These are phyloP conservation scores for Neoseiulus cucumeris DNA, from an alignment of 1,140 invertebrate species.

Conservation along the genomic window DNA sequence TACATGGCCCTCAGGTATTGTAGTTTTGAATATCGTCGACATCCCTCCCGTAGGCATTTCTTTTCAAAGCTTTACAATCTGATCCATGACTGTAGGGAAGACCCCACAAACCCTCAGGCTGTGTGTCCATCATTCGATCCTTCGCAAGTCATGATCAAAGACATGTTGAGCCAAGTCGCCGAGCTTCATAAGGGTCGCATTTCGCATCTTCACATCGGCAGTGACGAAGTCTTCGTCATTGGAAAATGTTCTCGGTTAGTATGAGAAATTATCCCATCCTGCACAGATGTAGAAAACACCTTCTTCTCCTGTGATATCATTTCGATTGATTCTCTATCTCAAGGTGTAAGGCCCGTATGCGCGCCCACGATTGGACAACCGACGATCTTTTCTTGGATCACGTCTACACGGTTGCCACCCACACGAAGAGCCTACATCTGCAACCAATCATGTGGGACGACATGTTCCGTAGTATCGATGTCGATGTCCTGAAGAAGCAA, in stretches of 20 bases:
- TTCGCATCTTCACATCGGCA: constrained; percentile 27
- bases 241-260: constrained; percentile 21
- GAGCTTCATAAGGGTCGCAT: constrained; percentile 13
- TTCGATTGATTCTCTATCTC: background rate
- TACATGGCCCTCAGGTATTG: background rate
- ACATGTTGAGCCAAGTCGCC: constrained; percentile 33
- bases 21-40: background rate
- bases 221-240: constrained; percentile 27
- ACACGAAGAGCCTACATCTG: constrained; percentile 31
- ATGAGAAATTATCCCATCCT: constrained; percentile 25
- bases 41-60: background rate
- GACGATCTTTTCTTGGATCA: constrained; percentile 34
- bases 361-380: constrained; percentile 27
- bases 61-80: background rate
- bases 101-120: background rate
- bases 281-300: background rate
- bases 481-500: constrained; percentile 19
- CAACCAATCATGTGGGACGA: constrained; percentile 45
- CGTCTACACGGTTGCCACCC: constrained; percentile 27
- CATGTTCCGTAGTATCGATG: constrained; percentile 31
- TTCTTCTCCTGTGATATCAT: background rate
- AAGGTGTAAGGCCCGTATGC: constrained; percentile 28
- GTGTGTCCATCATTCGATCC: constrained; percentile 28
- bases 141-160: constrained; percentile 30
- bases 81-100: background rate